phyloP scores from a whole-genome alignment of 2,797 vertebrate species.

The Apodemus agrarius region DNA sequence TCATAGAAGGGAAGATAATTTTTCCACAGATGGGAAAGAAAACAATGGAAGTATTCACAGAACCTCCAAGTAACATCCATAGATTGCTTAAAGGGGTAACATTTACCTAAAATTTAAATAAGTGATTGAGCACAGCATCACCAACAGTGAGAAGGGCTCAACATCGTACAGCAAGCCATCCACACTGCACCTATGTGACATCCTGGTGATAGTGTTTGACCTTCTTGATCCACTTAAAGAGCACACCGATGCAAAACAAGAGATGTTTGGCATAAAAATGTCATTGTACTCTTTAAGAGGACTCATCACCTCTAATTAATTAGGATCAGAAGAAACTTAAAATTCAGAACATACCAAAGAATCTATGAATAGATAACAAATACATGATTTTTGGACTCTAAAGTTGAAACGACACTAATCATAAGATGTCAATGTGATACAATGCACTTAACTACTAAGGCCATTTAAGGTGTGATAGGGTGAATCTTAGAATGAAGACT shows the following conservation, averaged over 20 bases:
- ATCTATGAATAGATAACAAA: background rate
- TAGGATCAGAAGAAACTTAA: background rate
- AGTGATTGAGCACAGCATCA: background rate
- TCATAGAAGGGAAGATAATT: background rate
- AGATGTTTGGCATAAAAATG: background rate
- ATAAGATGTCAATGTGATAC: background rate
- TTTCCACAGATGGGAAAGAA: background rate
- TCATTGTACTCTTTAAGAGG: background rate
- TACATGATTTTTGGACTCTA: background rate
- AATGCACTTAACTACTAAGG: background rate
- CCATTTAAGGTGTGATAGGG: background rate
- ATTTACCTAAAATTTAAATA: background rate
- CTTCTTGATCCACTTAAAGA: background rate
- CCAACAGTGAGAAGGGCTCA: background rate
- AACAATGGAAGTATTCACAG: constrained; percentile 8
- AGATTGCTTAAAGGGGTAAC: background rate
- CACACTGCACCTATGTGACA: background rate
- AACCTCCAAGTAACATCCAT: background rate
- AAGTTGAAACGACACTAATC: background rate
- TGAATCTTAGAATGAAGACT: background rate
- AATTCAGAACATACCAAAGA: background rate
- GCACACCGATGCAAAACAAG: background rate
- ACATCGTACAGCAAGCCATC: background rate
- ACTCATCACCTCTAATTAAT: background rate
- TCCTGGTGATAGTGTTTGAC: background rate